phyloP scores from a whole-genome alignment of 2,888 invertebrate genomes.

The Strigamia crassipes region DNA sequence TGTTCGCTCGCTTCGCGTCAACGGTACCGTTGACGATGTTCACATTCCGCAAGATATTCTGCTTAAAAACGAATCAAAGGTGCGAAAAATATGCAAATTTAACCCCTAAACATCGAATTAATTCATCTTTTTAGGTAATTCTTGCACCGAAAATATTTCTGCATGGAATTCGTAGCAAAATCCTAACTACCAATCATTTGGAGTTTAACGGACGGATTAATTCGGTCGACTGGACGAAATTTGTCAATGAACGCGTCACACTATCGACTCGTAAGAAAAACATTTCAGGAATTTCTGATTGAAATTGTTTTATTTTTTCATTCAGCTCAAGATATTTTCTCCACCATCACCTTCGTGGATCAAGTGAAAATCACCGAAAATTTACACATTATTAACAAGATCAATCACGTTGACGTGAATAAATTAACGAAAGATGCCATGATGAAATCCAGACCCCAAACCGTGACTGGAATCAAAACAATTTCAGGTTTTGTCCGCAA shows the following conservation, averaged over 20 bases:
- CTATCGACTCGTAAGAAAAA: neutral
- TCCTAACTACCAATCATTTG: neutral
- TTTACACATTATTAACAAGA: neutral
- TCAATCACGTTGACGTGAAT: neutral
- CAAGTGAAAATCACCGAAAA: neutral
- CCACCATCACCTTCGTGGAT: neutral
- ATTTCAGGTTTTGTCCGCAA: neutral
- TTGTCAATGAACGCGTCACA: constrained; percentile 13
- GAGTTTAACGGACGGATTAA: neutral
- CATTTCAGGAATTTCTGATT: neutral
- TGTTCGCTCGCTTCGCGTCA: neutral
- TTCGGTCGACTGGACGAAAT: neutral
- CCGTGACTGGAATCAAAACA: neutral
- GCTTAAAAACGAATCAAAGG: neutral
- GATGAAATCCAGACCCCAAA: neutral
- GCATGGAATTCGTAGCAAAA: neutral
- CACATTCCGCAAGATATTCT: neutral
- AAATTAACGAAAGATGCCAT: constrained; percentile 10
- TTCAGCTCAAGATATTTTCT: neutral
- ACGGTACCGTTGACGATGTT: neutral
- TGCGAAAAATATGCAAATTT: neutral
- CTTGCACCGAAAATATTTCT: neutral
- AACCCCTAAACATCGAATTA: neutral
- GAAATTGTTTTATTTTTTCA: neutral
- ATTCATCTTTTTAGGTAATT: constrained; percentile 18